Percentiles rank a stretch among this genome's conserved stretches.
These are phyloP conservation scores for Diceros bicornis DNA, from an alignment of 2,797 vertebrate species.

Conservation along the genomic window DNA sequence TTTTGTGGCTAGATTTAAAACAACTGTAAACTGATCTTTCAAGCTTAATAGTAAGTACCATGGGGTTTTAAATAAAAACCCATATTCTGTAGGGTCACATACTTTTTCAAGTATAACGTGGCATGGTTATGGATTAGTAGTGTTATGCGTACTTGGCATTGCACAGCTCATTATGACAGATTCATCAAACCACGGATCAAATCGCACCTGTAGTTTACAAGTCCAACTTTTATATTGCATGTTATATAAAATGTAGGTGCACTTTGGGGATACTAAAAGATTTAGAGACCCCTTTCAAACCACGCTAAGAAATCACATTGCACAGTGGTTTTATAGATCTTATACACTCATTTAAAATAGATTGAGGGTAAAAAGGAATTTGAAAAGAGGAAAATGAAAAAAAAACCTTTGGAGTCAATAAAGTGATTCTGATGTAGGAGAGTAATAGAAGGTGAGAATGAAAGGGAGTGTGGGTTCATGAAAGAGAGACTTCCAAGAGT, in stretches of 20 bases:
- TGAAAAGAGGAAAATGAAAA: not conserved
- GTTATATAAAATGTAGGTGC: not conserved
- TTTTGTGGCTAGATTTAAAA: constrained; percentile 65
- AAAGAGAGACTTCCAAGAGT: not conserved
- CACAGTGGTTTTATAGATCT: not conserved
- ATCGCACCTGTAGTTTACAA: not conserved
- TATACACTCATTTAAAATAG: not conserved
- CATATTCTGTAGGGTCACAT: not conserved
- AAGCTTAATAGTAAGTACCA: not conserved
- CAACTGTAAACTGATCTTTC: not conserved
- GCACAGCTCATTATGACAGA: not conserved
- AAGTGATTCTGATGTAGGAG: not conserved
- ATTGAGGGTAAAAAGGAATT: not conserved
- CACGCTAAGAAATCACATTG: not conserved
- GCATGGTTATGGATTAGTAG: not conserved
- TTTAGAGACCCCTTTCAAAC: not conserved
- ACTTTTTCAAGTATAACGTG: constrained; percentile 14
- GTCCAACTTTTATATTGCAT: not conserved
- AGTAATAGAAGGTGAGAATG: not conserved
- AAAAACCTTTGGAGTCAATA: not conserved
- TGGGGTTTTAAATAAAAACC: constrained; percentile 36
- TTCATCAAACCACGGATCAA: not conserved
- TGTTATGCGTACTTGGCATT: not conserved
- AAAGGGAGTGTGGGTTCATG: not conserved
- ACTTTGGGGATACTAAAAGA: not conserved